Conservation (phyloP, 64 coral and sea anemone genomes). For the Dendronephthya gigantea region DNA sequence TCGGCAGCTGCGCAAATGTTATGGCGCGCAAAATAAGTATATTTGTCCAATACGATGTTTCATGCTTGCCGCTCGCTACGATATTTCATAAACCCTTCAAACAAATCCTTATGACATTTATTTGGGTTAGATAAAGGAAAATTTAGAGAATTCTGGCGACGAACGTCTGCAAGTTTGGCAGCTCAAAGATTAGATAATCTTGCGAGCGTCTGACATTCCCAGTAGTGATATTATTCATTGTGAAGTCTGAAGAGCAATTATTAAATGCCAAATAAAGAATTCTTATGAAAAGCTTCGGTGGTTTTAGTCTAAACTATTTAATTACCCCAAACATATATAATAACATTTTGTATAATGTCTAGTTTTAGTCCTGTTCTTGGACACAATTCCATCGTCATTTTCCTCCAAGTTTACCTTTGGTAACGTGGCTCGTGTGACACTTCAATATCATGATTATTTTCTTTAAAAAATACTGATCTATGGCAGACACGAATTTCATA, state of each 20-base stretch:
- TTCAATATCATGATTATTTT: no score
- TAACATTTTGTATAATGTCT: not conserved
- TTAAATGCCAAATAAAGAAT: no score
- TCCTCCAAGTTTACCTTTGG: no score
- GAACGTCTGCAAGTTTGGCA: not conserved
- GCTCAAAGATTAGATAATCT: not conserved
- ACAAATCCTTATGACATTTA: not conserved
- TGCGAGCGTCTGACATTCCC: not conserved
- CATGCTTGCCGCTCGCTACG: not conserved
- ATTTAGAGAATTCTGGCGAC: not conserved
- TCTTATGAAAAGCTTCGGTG: not conserved
- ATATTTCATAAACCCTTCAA: not conserved
- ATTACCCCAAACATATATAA: not conserved
- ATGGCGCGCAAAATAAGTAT: not conserved
- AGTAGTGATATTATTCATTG: not conserved
- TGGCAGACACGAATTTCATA: no score
- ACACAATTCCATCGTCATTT: no score
- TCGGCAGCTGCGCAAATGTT: not conserved
- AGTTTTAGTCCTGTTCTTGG: no score
- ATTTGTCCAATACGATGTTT: not conserved
- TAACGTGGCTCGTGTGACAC: no score
- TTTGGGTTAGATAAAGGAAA: constrained; percentile 8
- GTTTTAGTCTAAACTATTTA: not conserved
- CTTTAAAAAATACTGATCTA: no score
- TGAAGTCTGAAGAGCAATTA: no score